Evolutionary conservation across 2,113 vertebrate species (phyloP).

Genomic region (Campylomormyrus tamandua): DNA sequence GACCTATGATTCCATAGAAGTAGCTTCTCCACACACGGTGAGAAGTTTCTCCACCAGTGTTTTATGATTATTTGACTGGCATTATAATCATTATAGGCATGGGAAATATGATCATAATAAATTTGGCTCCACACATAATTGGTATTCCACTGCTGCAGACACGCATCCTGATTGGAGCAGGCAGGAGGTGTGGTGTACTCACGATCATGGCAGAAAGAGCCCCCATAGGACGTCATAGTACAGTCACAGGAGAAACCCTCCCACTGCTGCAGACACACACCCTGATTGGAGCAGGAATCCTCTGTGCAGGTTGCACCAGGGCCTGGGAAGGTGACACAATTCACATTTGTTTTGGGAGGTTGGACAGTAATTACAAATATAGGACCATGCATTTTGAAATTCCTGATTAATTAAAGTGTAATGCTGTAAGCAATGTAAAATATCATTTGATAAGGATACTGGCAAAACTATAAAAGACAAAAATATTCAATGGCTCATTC

Average conservation of each 20-base stretch:
- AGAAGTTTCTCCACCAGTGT: background rate
- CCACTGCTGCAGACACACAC: conserved; percentile 89
- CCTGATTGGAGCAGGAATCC: conserved; percentile 85
- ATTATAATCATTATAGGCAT: background rate
- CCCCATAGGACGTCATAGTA: conserved; percentile 83
- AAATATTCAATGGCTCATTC: background rate
- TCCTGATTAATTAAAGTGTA: background rate
- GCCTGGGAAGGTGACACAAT: conserved; percentile 45
- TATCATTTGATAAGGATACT: background rate
- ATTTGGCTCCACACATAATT: background rate
- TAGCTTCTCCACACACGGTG: background rate
- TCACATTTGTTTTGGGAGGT: background rate
- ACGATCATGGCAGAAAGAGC: conserved; percentile 80
- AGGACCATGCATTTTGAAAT: background rate
- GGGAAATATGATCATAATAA: background rate
- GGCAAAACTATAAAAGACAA: background rate
- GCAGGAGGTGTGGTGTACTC: conserved; percentile 53
- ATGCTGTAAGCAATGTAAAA: background rate
- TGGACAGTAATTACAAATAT: background rate
- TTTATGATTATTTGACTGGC: background rate
- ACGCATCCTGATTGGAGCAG: conserved; percentile 85
- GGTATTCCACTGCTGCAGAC: conserved; percentile 73
- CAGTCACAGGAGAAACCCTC: conserved; percentile 90
- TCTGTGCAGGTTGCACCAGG: conserved; percentile 88
- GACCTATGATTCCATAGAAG: background rate